These are phyloP conservation scores for Etheostoma spectabile DNA, from an alignment of 2,113 vertebrate genomes.

Conservation along the genomic window DNA sequence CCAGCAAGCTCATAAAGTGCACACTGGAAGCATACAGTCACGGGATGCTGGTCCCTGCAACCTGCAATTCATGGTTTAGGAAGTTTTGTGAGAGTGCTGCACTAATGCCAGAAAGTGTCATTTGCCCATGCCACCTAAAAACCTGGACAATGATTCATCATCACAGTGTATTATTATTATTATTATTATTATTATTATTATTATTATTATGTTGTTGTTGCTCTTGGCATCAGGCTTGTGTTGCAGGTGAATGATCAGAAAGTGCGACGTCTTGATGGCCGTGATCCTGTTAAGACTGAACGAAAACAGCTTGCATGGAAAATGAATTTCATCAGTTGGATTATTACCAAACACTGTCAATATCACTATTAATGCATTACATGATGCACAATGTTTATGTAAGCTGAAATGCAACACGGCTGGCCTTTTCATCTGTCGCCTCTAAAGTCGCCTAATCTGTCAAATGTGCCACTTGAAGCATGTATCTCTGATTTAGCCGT, in stretches of 20 bases:
- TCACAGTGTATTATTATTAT: background rate
- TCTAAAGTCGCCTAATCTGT: background rate
- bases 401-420: background rate
- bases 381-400: background rate
- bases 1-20: background rate
- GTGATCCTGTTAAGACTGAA: background rate
- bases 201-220: background rate
- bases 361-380: background rate
- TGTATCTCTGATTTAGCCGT: background rate
- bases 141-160: conserved; percentile 7
- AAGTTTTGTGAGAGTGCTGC: background rate
- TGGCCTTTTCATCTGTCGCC: background rate
- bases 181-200: background rate
- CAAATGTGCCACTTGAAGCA: background rate
- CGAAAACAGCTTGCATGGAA: background rate
- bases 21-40: background rate
- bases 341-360: background rate
- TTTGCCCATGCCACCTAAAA: background rate
- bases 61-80: background rate
- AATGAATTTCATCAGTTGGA: conserved; percentile 9
- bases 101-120: background rate
- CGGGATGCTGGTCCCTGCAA: accelerated
- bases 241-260: background rate
- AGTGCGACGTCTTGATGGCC: background rate
- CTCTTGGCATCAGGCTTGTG: background rate